These are phyloP conservation scores for Yoshiicerus persimilis DNA, from an alignment of 1,140 invertebrate genomes.

Conservation along the genomic window DNA sequence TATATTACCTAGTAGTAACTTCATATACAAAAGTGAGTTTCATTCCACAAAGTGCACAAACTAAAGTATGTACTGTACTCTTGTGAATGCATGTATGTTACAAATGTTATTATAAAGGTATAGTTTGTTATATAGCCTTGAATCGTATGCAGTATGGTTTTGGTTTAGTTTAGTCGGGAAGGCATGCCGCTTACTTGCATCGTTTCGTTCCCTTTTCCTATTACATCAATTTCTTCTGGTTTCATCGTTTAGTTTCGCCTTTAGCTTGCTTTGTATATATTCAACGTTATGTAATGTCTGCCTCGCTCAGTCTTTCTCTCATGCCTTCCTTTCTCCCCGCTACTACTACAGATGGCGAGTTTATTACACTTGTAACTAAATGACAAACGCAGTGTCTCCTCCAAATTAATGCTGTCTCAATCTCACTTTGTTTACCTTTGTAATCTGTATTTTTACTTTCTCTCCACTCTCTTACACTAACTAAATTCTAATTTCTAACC, in stretches of 20 bases:
- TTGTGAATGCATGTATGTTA: too few species aligned
- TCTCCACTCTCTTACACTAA: background rate
- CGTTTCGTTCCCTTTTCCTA: background rate
- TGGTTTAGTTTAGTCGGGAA: background rate
- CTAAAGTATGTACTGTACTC: too few species aligned
- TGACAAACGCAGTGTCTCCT: background rate
- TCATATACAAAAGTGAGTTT: too few species aligned
- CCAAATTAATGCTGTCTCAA: background rate
- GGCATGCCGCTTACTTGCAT: background rate
- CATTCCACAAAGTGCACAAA: too few species aligned
- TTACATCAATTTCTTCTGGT: background rate
- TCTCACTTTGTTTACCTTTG: background rate
- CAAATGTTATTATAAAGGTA: too few species aligned
- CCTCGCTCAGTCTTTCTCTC: background rate
- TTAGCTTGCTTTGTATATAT: background rate
- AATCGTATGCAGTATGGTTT: background rate
- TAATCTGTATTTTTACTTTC: background rate
- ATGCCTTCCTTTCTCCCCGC: background rate
- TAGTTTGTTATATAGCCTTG: background rate
- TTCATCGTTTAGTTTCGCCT: background rate
- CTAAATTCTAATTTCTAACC: background rate
- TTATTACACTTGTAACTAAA: background rate
- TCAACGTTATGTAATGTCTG: background rate
- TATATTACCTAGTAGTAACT: too few species aligned
- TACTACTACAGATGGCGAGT: conserved; percentile 1